Evolutionary conservation across 2,888 invertebrate genomes (phyloP), one percentile per base, ranked within the genome.

Genomic region (Reticulitermes lucifugus): DNA sequence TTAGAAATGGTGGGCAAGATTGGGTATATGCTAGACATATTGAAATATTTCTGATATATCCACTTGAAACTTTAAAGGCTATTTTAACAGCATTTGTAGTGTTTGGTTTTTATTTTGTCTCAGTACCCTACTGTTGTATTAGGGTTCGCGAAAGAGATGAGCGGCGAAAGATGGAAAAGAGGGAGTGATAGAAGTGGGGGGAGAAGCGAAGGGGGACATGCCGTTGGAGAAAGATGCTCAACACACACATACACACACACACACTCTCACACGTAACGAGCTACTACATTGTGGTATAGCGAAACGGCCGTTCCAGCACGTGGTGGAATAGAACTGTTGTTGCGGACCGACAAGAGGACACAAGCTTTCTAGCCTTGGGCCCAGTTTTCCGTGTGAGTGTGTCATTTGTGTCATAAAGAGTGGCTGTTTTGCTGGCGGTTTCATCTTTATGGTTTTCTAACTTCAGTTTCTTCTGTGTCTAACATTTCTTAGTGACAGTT

Each of bases 181-280:
- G 73, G 41, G 41, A 71, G 29, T 18, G 73, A 35, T 29, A 21
- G 21, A 21, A 21, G 29, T 29, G 21, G 35, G 3, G 73, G 41
- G 73, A 41, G 73, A 41, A 21, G 25, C 0, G 21, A 29, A 21
- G 41, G 73, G 41, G 73, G 21, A 18, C 14, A 73, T 41, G 21
- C 73, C 35, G 41, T 14, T 22, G 77, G 77, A 77, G 46, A 77
- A 65, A 77, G 77, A 77, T 77, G 77, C 46, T 77, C 77, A 46
- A 43, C 7, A 18, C 18, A 14, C 4, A 77, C 46, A 46, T 46
- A 46, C 22, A 46, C 73, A 21, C 73, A 73, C 73, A 70, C n/a
- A 70, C 70, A 29, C 25, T 12, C 70, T 6, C 10, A 46, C 46
- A 46, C 46, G 12, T 41, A 77, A 77, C 77, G n/a, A 77, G 46